Evolutionary conservation across 1,140 invertebrate species (phyloP).

Genomic region (Bombus superbus): DNA sequence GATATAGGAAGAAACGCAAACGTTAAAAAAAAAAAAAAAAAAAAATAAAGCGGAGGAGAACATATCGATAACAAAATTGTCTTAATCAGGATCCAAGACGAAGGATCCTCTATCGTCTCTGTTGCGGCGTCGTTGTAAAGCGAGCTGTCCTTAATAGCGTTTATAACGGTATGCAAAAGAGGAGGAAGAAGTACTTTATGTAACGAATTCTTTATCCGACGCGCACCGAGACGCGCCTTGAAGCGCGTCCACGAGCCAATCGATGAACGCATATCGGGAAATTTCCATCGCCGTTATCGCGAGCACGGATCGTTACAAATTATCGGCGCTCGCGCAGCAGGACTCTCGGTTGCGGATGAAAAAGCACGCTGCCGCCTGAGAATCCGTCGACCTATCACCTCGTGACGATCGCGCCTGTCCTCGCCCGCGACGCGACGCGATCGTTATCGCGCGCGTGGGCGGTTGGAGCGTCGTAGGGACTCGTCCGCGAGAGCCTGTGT

Average conservation of each 20-base stretch:
- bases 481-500: background rate
- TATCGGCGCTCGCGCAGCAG: constrained; percentile 21
- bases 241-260: constrained; percentile 42
- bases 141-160: background rate
- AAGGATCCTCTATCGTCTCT: background rate
- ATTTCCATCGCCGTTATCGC: constrained; percentile 51
- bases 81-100: background rate
- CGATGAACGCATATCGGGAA: constrained; percentile 49
- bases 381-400: constrained; percentile 53
- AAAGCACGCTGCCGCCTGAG: constrained; percentile 16
- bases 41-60: background rate
- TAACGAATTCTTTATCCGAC: constrained; percentile 55
- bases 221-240: constrained; percentile 40
- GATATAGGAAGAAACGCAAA: no score
- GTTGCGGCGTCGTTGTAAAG: background rate
- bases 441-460: constrained; percentile 45
- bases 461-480: constrained; percentile 21
- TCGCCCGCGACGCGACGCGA: constrained; percentile 33
- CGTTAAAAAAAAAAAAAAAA: no score
- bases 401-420: constrained; percentile 36
- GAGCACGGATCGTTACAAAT: constrained; percentile 49
- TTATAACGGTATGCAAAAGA: constrained; percentile 28
- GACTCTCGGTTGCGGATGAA: constrained; percentile 3
- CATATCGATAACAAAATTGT: background rate
- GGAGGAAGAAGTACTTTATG: constrained; percentile 58